Base-by-base conservation (phyloP, 2,113 vertebrate genomes). In the Plestiodon gilberti region DNA sequence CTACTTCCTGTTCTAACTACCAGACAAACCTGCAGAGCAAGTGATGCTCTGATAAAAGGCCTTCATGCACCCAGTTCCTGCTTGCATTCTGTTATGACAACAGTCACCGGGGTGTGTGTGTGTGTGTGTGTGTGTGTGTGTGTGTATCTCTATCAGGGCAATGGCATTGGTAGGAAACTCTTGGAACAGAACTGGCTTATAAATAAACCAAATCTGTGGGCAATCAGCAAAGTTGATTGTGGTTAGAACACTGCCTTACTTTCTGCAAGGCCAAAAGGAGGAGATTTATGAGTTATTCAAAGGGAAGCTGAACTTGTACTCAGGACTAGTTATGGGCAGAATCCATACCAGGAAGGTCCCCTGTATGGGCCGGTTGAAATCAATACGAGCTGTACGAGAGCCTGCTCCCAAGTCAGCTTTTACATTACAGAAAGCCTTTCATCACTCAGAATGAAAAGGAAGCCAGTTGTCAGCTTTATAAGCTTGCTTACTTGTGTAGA, bases 101-200 rank as follows among this genome's bases (percentile, higher is more conserved):
- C 74, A 80, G 6, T 69, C 0, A 0, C 48, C 43, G 7, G 22
- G 0, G 0, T 48, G 43, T 48, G 43, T 48, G n/a, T n/a, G n/a
- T n/a, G n/a, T n/a, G n/a, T n/a, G n/a, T n/a, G n/a, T n/a, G n/a
- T n/a, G n/a, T n/a, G n/a, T n/a, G n/a, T n/a, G n/a, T n/a, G n/a
- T n/a, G n/a, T n/a, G n/a, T 33, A 28, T n/a, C 38, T 67, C 7
- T 52, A 3, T 18, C 30, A 81, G 40, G 15, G 18, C n/a, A 55
- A 70, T 1, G 14, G 8, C 33, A 33, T 9, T 0, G 4, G 3
- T 3, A 52, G n/a, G 17, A 18, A 28, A 62, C 43, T 8, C 0
- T 38, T 90, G 76, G 70, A 89, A 87, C 71, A 55, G 2, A 0
- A 15, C 14, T 15, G 15, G 15, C 10, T 6, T 67, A 48, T 59